Percentiles rank a stretch among this genome's conserved stretches.
Conservation (phyloP, 2,888 invertebrate genomes). For the Gandaritis pyraliata region DNA sequence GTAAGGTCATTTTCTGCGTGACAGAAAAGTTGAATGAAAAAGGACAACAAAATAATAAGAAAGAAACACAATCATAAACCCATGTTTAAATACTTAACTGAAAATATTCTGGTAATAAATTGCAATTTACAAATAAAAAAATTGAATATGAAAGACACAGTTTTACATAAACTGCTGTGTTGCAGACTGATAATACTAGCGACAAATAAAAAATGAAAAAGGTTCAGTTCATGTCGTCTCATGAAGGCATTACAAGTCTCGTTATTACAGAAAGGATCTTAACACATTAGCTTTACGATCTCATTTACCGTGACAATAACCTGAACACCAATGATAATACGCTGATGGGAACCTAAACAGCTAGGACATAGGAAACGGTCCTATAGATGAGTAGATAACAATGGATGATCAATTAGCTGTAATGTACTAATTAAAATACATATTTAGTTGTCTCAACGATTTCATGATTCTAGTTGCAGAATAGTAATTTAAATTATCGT, state of each 20-base stretch:
- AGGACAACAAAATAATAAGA: not conserved
- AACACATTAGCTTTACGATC: conserved; percentile 14
- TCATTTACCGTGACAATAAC: conserved; percentile 19
- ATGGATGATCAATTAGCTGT: conserved; percentile 46
- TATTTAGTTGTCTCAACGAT: conserved; percentile 38
- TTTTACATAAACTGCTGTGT: no score
- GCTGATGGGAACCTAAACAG: conserved; percentile 14
- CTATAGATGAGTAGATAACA: conserved; percentile 24
- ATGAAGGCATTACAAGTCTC: conserved; percentile 2
- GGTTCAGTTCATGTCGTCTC: no score
- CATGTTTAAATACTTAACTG: no score
- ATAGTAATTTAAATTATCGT: not conserved
- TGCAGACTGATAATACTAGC: no score
- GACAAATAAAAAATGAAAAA: no score
- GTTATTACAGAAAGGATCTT: conserved; percentile 8
- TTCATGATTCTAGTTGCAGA: conserved; percentile 11
- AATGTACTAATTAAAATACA: conserved; percentile 43
- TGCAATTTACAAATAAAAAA: no score
- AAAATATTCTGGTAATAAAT: no score
- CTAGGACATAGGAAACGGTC: conserved; percentile 37
- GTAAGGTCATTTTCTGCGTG: conserved; percentile 18
- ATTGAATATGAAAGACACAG: no score
- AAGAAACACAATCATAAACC: not conserved
- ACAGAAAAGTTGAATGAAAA: not conserved
- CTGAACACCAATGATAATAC: conserved; percentile 10